A percentile compares a stretch with the other conserved stretches of the same genome.
phyloP scores from a whole-genome alignment of 2,888 invertebrate genomes.

The Lithophane leautieri region DNA sequence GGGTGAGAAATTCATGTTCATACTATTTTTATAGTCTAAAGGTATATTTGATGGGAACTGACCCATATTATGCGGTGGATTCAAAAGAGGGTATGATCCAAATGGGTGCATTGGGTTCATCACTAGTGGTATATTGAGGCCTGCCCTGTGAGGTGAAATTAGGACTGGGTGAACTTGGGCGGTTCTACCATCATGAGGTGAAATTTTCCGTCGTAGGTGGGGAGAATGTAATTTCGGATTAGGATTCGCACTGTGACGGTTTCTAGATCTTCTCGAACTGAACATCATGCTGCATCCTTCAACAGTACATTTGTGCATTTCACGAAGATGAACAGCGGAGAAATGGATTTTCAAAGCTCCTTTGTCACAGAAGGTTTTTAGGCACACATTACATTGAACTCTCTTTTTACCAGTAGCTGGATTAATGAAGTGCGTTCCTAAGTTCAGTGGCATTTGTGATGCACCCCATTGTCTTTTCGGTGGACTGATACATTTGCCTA shows the following conservation, averaged over 20 bases:
- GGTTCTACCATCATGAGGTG: slow-evolving; percentile 97
- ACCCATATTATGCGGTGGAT: slow-evolving; percentile 92
- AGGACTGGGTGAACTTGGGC: slow-evolving; percentile 96
- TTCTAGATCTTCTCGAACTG: slow-evolving; percentile 98
- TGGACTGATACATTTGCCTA: slow-evolving; percentile 93
- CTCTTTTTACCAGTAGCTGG: slow-evolving; percentile 98
- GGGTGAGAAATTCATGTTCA: slow-evolving; percentile 81
- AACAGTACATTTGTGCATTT: slow-evolving; percentile 99
- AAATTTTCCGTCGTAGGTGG: slow-evolving; percentile 97
- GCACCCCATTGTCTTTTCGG: slow-evolving; percentile 95
- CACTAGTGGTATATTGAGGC: slow-evolving; percentile 92
- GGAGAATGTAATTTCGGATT: slow-evolving; percentile 99
- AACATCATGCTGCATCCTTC: slow-evolving; percentile 99
- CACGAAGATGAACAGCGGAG: slow-evolving; percentile 99
- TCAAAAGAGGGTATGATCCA: slow-evolving; percentile 94
- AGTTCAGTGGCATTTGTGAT: slow-evolving; percentile 93
- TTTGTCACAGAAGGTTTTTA: slow-evolving; percentile 99
- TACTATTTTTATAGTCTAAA: slow-evolving; percentile 88
- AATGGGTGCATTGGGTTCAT: slow-evolving; percentile 94
- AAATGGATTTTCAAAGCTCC: slow-evolving; percentile 99
- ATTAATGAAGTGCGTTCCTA: slow-evolving; percentile 97
- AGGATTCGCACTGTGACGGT: slow-evolving; percentile 99
- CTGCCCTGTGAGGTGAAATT: slow-evolving; percentile 93
- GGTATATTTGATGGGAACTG: slow-evolving; percentile 88
- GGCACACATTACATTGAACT: slow-evolving; percentile 99